These are phyloP conservation scores for Belonocnema kinseyi DNA, from an alignment of 1,140 invertebrate genomes.

Conservation along the genomic window DNA sequence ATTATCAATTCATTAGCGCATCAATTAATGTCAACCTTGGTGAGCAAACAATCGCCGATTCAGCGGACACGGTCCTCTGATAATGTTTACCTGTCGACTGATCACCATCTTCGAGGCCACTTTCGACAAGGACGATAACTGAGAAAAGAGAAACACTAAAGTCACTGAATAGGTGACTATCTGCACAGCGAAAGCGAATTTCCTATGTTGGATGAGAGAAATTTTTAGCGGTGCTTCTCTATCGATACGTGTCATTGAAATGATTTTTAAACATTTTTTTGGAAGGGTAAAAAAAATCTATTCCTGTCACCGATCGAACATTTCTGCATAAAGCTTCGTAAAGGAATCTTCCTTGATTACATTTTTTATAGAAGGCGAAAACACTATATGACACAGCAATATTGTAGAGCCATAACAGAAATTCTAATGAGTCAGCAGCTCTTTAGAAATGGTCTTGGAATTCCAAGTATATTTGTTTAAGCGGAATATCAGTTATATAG, in stretches of 20 bases:
- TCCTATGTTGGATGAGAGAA: background rate
- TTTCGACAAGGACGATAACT: conserved; percentile 56
- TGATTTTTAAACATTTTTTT: background rate
- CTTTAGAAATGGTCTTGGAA: background rate
- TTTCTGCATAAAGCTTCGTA: background rate
- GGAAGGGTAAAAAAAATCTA: background rate
- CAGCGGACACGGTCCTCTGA: conserved; percentile 13
- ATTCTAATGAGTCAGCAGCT: conserved; percentile 13
- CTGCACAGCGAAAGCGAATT: conserved; percentile 11
- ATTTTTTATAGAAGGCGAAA: background rate
- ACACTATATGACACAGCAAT: background rate
- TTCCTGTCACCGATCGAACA: background rate
- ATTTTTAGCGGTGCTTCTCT: conserved; percentile 9
- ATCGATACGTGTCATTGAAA: background rate
- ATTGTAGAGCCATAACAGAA: background rate
- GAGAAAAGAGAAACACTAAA: conserved; percentile 13
- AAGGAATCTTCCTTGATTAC: background rate
- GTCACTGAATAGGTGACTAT: background rate
- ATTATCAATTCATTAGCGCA: conserved; percentile 30
- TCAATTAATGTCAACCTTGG: conserved; percentile 14
- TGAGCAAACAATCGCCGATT: background rate
- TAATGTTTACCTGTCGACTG: conserved; percentile 51
- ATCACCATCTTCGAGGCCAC: conserved; percentile 47
- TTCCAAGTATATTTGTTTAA: no score
- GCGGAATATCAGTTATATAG: no score